Evolutionary conservation across 1,140 invertebrate genomes (phyloP), one percentile per base, ranked within the genome.

Genomic region (Dufourea novaeangliae): DNA sequence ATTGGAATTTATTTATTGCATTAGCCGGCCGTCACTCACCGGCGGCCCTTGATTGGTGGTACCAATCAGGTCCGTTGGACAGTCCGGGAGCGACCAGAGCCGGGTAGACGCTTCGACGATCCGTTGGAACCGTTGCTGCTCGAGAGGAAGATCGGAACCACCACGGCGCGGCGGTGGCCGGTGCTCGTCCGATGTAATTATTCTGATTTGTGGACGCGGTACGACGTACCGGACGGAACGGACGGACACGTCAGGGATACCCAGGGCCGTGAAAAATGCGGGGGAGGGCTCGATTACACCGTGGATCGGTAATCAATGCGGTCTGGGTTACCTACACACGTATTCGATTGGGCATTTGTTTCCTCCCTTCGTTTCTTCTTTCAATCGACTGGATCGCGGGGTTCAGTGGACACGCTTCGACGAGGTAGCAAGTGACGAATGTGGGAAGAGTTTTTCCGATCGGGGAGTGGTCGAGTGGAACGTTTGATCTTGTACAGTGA

Each of bases 1-100:
- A 88, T 88, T 84, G 85, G 86, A 88, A 88, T 88, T 88, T 88
- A 88, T 88, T 88, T 88, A 88, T 88, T 88, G 84, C 87, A 88
- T 88, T 88, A 87, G 82, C 66, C 87, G 73, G 66, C 75, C 85
- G 84, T 88, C 87, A 85, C 82, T 80, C 87, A 83, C 66, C 61
- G 78, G 10, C 32, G n/a, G n/a, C n/a, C n/a, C 78, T 82, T 84
- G 85, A 87, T 87, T 86, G 85, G 80, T 80, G 80, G 76, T 87
- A 73, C 75, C 82, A 76, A 86, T 87, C 86, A 83, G 75, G 66
- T 73, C 75, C 82, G 50, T n/a, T n/a, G n/a, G n/a, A n/a, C n/a
- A n/a, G n/a, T n/a, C n/a, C n/a, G n/a, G n/a, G n/a, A n/a, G n/a
- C n/a, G n/a, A n/a, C n/a, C n/a, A n/a, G n/a, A n/a, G n/a, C n/a